Evolutionary conservation across 1,140 invertebrate species (phyloP).

Genomic region (Galleria mellonella): DNA sequence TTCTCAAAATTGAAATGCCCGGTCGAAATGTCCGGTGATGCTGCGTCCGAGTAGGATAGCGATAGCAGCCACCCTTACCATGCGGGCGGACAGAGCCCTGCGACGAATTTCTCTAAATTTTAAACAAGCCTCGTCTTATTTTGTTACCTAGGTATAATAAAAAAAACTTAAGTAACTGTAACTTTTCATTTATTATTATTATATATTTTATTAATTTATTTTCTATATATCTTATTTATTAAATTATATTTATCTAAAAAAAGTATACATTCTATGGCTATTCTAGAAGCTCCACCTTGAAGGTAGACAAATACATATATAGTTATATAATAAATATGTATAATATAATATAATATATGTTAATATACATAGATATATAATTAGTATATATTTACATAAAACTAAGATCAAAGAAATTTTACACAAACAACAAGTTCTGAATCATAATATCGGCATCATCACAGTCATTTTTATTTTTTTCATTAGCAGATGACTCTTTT

Average conservation of each 20-base stretch:
- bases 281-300: neutral
- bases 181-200: neutral
- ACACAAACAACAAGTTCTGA: too few relatives aligned
- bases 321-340: too few relatives aligned
- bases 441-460: too few relatives aligned
- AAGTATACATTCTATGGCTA: neutral
- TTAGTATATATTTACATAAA: too few relatives aligned
- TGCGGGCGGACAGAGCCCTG: constrained; percentile 60
- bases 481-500: too few relatives aligned
- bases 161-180: too few relatives aligned
- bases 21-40: constrained; percentile 73
- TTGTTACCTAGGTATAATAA: constrained; percentile 11
- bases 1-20: constrained; percentile 74
- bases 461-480: too few relatives aligned
- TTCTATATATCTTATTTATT: neutral
- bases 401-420: too few relatives aligned
- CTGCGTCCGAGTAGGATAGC: constrained; percentile 69
- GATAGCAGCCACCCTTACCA: constrained; percentile 68
- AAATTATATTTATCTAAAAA: neutral
- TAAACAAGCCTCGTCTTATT: constrained; percentile 49
- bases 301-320: too few relatives aligned
- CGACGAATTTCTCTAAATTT: constrained; percentile 66
- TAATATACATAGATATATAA: too few relatives aligned
- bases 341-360: too few relatives aligned
- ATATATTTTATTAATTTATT: too few relatives aligned